Evolutionary conservation across 2,888 invertebrate genomes (phyloP), one percentile per base, ranked within the genome.

Genomic region (Ochropacha duplaris): DNA sequence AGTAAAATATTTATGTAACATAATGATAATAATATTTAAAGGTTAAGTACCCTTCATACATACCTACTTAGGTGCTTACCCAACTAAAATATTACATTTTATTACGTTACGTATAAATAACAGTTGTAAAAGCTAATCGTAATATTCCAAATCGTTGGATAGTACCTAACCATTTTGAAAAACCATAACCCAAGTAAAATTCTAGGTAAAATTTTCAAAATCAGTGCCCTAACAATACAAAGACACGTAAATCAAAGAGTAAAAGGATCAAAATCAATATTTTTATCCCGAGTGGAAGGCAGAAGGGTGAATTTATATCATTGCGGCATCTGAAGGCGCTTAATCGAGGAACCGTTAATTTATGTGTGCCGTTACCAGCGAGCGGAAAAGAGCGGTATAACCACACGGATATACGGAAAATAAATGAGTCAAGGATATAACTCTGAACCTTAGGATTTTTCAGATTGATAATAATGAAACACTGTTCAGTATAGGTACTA

Each of bases 301-400:
- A 59, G 72, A 71, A 74, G 74, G 74, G 73, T 75, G 72, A 74
- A 79, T 79, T 83, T 83, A 79, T 81, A 80, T 77, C 72, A 77
- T 75, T 80, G 76, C 70, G 70, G 57, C 62, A 61, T 66, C 73
- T 71, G 63, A 68, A 72, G 78, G 74, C 72, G 72, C 75, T 78
- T 78, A 78, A 79, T 79, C 74, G 77, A 74, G 67, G 72, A 66
- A 74, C 60, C 71, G 62, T 58, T 79, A 78, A 79, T 83, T 77
- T 78, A 78, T 78, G 72, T 69, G 67, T 62, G 57, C 63, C 63
- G 52, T 31, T 31, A 52, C 31, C 52, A 52, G 52, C 22, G 22
- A 52, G 19, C 52, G 63, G 60, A 61, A 68, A 62, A 63, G 57
- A 68, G 59, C 54, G 56, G 31, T 59, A n/a, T n/a, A 59, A 65